Base-by-base conservation (phyloP, 2,888 invertebrate genomes). In the Spatulosminthurus flaviceps region DNA sequence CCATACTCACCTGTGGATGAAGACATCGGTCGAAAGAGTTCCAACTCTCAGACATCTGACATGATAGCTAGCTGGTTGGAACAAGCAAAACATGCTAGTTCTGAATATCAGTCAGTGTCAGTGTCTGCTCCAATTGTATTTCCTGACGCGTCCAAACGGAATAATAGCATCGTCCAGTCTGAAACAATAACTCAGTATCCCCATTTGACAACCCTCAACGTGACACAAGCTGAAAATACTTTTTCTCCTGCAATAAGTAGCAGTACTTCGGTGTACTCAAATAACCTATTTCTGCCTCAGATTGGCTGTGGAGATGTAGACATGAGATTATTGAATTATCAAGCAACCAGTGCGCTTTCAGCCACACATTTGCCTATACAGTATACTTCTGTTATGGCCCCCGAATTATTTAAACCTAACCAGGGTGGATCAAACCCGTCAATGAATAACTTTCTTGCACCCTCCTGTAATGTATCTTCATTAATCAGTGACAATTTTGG, bases 1-100 rank as follows among this genome's bases (percentile, higher is more conserved):
- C 75, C 75, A 0, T 75, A 75, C 24, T 75, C 75, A 13, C 75
- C 75, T 24, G 60, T 51, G 29, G 60, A 60, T 29, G 61, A 74
- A 0, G 74, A 74, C 19, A 21, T 24, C 24, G 28, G 13, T 67
- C 19, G 13, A 24, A 21, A 21, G 7, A 21, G 24, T 21, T 1
- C 64, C 16, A 11, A 28, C 13, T 13, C 13, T 28, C 11, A 19
- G 26, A 24, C 26, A n/a, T 13, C 67, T 28, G n/a, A 28, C 11
- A 2, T 26, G 1, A 19, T 28, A 26, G 4, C 4, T 19, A 67
- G 26, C 67, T 26, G 19, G 26, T 28, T 29, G n/a, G 67, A 67
- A 67, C 16, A 67, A 26, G 26, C 29, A 24, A 26, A 19, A n/a
- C 4, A 24, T 28, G 1, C 67, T 13, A 67, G 28, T 24, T 26